Percentiles rank a stretch among this genome's conserved stretches.
Evolutionary conservation across 2,113 vertebrate species (phyloP).

Genomic region (Zonotrichia leucophrys): DNA sequence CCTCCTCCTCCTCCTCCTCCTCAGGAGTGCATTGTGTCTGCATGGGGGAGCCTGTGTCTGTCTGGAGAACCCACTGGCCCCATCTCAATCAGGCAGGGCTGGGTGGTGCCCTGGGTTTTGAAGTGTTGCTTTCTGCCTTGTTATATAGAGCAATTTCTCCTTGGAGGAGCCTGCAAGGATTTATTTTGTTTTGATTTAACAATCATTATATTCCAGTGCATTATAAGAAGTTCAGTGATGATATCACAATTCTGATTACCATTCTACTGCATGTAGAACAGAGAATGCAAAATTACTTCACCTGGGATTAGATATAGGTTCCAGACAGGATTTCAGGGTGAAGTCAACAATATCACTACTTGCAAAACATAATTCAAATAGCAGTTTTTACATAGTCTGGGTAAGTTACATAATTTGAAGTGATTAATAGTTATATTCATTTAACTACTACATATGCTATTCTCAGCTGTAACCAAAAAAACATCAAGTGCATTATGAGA

Average conservation of each 20-base stretch:
- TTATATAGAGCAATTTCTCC: not conserved
- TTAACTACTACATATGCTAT: not conserved
- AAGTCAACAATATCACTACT: not conserved
- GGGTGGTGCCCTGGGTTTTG: not conserved
- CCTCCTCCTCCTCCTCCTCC: not conserved
- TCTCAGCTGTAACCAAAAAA: not conserved
- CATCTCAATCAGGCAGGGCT: not conserved
- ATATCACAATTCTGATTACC: not conserved
- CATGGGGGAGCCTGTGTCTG: not conserved
- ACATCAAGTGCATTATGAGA: not conserved
- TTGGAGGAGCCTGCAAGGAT: not conserved
- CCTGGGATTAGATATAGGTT: not conserved
- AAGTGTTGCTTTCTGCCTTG: not conserved
- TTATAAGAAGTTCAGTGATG: not conserved
- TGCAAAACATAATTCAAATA: not conserved
- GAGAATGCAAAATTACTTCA: not conserved
- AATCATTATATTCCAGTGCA: not conserved
- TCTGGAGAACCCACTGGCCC: not conserved
- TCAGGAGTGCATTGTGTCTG: accelerated
- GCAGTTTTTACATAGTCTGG: not conserved
- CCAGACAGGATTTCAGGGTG: not conserved
- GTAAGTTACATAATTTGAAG: not conserved
- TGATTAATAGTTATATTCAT: not conserved
- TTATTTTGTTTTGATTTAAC: not conserved
- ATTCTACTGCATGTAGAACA: not conserved